Percentiles rank a stretch among this genome's conserved stretches.
Conservation (phyloP, 1,140 invertebrate species). For the Drosophila punjabiensis region DNA sequence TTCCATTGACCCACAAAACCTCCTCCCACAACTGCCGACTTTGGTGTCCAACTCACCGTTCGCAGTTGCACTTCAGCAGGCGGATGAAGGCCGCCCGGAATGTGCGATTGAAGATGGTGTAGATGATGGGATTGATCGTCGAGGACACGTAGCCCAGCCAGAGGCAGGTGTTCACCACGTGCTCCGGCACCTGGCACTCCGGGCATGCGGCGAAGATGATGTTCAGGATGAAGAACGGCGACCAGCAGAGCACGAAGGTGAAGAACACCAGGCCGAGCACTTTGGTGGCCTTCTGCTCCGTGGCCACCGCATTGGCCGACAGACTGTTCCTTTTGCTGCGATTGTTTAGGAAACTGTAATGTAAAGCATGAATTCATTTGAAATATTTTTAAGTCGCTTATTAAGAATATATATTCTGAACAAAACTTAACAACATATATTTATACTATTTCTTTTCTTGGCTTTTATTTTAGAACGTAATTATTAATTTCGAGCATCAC, state of each 20-base stretch:
- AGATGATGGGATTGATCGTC: slow-evolving; percentile 94
- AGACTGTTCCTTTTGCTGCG: slow-evolving; percentile 88
- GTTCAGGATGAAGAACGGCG: slow-evolving; percentile 95
- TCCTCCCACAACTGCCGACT: background rate
- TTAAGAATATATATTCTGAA: background rate
- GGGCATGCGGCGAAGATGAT: slow-evolving; percentile 92
- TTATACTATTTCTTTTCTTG: background rate
- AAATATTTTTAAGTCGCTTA: background rate
- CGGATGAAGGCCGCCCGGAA: slow-evolving; percentile 94
- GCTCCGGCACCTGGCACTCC: slow-evolving; percentile 89
- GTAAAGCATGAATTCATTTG: background rate
- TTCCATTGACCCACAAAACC: background rate
- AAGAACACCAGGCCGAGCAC: slow-evolving; percentile 95
- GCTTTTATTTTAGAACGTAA: slow-evolving; percentile 4
- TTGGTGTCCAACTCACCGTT: slow-evolving; percentile 87
- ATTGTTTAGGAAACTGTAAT: slow-evolving; percentile 88
- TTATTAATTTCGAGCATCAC: slow-evolving; percentile 30
- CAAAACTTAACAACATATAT: too few relatives aligned
- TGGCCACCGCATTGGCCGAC: slow-evolving; percentile 92
- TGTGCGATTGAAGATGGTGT: slow-evolving; percentile 95
- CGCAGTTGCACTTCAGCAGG: slow-evolving; percentile 91
- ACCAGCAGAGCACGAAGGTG: slow-evolving; percentile 96
- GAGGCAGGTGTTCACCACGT: slow-evolving; percentile 90
- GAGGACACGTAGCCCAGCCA: slow-evolving; percentile 96
- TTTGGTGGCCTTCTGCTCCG: slow-evolving; percentile 92